Evolutionary conservation across 2,797 vertebrate genomes (phyloP), one percentile per base, ranked within the genome.

Genomic region (Dryobates pubescens): DNA sequence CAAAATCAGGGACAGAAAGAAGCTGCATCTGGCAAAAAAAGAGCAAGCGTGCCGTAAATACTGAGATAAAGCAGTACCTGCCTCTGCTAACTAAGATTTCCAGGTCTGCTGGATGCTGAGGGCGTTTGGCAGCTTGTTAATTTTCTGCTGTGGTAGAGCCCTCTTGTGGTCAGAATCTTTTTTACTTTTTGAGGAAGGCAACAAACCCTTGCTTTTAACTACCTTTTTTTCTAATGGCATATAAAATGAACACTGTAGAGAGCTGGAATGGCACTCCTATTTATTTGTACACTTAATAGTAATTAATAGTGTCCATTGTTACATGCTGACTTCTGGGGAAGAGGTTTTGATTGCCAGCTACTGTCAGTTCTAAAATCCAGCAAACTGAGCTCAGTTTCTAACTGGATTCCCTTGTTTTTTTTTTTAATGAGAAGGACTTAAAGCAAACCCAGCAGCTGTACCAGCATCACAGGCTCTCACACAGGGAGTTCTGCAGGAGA

Each of bases 151-250:
- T 51, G 38, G 30, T n/a, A 79, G 93, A 47, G 95, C 96, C 96
- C 97, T 90, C 96, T 95, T 81, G 96, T 97, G 97, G 96, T 75
- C 23, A 73, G 56, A 58, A 36, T 43, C 27, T 64, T 73, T 43
- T 34, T 57, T 8, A 7, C 18, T 53, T 36, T 32, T 26, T 82
- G 24, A 59, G 36, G 20, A 62, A 81, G 68, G 61, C 56, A 72
- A 61, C 17, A 65, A 90, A 88, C n/a, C 1, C 38, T 3, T n/a
- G n/a, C 15, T 70, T 62, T 20, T 14, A 6, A 10, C 30, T 43
- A 16, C 10, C 7, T 7, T 61, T 89, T 51, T 69, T 80, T 22
- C 62, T 65, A 43, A 19, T 3, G 49, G 29, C 0, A 3, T 22
- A 7, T 43, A 2, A 81, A 72, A 20, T 11, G 59, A 69, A n/a